A percentile compares a stretch with the other conserved stretches of the same genome.
These are phyloP conservation scores for Gallirallus australis DNA, from an alignment of 2,797 vertebrate genomes.

Conservation along the genomic window DNA sequence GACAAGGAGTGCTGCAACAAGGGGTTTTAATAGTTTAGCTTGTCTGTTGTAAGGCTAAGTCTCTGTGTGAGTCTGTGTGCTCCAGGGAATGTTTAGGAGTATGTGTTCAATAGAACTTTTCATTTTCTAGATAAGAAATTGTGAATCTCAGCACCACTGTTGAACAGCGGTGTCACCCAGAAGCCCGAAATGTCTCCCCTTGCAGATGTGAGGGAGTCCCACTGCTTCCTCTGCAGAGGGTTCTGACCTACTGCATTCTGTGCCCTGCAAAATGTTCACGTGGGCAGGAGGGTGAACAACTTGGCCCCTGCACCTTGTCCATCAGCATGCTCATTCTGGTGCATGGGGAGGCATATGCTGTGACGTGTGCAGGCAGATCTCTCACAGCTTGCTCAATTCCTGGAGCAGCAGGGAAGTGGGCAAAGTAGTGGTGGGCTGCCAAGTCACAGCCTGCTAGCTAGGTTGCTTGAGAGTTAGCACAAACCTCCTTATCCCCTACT, in stretches of 20 bases:
- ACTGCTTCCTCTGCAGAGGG: not conserved
- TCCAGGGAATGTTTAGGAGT: not conserved
- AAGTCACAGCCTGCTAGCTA: not conserved
- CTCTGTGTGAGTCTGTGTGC: not conserved
- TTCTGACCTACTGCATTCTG: not conserved
- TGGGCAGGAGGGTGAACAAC: not conserved
- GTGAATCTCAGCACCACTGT: not conserved
- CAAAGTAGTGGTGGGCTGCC: slow-evolving; percentile 1
- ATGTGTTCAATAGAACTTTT: not conserved
- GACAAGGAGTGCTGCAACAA: not conserved
- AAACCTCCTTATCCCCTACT: not conserved
- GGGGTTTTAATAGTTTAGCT: not conserved
- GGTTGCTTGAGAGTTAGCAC: not conserved
- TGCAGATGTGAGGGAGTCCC: not conserved
- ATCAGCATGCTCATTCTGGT: not conserved
- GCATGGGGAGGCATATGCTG: not conserved
- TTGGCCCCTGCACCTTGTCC: not conserved
- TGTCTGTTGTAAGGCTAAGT: not conserved
- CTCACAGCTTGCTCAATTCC: not conserved
- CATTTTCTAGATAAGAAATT: not conserved
- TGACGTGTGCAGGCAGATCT: not conserved
- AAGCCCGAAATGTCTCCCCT: not conserved
- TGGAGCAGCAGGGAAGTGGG: slow-evolving; percentile 2
- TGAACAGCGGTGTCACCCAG: not conserved
- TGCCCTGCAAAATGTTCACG: not conserved